Base-by-base conservation (phyloP, 2,113 vertebrate species). In the Thinocorus orbignyianus region DNA sequence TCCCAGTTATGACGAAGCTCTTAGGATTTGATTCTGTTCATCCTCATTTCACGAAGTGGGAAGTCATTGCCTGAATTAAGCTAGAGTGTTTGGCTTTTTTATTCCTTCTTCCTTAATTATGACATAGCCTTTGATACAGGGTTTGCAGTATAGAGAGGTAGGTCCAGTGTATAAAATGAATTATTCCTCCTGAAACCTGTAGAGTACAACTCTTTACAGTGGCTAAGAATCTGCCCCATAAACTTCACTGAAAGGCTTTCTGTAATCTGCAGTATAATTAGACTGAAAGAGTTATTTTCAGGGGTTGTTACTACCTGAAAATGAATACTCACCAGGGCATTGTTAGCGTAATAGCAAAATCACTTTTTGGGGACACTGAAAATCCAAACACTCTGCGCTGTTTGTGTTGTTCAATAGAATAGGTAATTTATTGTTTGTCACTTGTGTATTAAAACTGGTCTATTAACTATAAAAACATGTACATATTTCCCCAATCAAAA, bases 261-360 rank as follows among this genome's bases (percentile, higher is more conserved):
- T 93, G 46, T 86, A 86, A 85, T 84, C 70, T 0, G 28, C 58
- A 79, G 20, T 9, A 17, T 86, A 94, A 93, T 92, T 93, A 81
- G 74, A 73, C 26, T 54, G 41, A 69, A 89, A 85, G 80, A 87
- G 42, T 88, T 74, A 44, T 84, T 92, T 95, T 84, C 78, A 79
- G 70, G 79, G 22, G 41, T 64, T 92, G 73, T 86, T 95, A 69
- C 76, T 79, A 81, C 78, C 72, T 83, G 69, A 92, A 92, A 95
- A 44, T 61, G n/a, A 87, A 77, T 65, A 64, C 17, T 92, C 92
- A 71, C 85, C 31, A 26, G 88, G 94, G 88, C 73, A 65, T 62
- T 0, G 0, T 89, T 93, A 97, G 44, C 3, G 0, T 91, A 93
- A 94, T 60, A 84, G 52, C 61, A 54, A 94, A 96, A 81, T 58